Evolutionary conservation across 1,140 invertebrate genomes (phyloP).

Genomic region (Pogonomyrmex barbatus): DNA sequence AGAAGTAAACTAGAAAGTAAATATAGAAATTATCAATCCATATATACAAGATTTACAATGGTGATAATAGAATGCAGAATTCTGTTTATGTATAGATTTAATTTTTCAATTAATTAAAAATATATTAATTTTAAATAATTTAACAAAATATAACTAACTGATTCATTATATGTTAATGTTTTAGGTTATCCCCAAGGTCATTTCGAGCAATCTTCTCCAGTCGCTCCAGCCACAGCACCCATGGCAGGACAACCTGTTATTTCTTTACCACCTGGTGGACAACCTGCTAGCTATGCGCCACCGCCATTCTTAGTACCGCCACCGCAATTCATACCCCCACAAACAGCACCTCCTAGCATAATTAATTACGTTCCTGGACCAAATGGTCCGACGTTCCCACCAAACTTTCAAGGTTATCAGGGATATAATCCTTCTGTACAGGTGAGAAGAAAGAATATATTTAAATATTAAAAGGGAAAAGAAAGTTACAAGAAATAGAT

Average conservation of each 20-base stretch:
- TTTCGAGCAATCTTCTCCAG: constrained; percentile 81
- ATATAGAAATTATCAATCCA: background rate
- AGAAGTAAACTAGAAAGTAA: background rate
- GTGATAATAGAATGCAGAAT: background rate
- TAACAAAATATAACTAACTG: background rate
- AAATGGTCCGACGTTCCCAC: constrained; percentile 83
- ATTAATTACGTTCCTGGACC: constrained; percentile 84
- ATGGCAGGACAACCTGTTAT: constrained; percentile 82
- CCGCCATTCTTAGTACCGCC: constrained; percentile 84
- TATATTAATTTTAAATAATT: constrained; percentile 6
- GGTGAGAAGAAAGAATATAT: constrained; percentile 67
- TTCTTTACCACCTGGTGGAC: constrained; percentile 82
- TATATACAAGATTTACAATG: background rate
- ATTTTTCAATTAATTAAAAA: background rate
- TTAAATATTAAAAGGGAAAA: background rate
- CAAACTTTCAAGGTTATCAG: constrained; percentile 84
- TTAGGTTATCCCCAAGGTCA: constrained; percentile 81
- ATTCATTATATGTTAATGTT: constrained; percentile 34
- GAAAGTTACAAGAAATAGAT: background rate
- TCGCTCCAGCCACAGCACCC: constrained; percentile 78
- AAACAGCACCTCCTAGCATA: constrained; percentile 83
- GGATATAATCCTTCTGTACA: constrained; percentile 83
- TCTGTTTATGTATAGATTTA: background rate
- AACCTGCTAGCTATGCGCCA: constrained; percentile 82
- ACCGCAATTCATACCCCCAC: constrained; percentile 84